phyloP scores from a whole-genome alignment of 2,888 invertebrate genomes.

The Trypoxylon attenuatum region DNA sequence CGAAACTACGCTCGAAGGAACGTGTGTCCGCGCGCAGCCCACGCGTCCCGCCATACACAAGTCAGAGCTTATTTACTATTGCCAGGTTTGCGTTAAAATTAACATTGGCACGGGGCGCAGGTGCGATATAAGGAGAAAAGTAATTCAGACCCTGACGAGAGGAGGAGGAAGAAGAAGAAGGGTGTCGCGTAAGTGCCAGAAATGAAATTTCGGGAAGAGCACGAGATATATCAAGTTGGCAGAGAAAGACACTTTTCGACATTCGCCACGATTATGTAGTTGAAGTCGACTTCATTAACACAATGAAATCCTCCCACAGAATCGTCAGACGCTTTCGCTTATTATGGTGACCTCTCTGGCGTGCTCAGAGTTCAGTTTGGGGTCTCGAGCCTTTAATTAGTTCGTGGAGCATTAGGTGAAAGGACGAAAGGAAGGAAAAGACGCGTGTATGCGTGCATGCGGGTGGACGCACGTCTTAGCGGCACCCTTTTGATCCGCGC shows the following conservation, averaged over 20 bases:
- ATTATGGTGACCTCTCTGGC: too few species aligned
- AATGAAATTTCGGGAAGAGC: neutral
- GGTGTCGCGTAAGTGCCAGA: neutral
- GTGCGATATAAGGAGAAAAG: neutral
- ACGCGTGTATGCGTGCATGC: neutral
- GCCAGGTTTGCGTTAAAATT: neutral
- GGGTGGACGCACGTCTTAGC: neutral
- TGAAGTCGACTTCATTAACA: too few species aligned
- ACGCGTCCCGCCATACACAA: too few species aligned
- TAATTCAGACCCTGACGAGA: neutral
- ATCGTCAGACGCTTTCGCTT: too few species aligned
- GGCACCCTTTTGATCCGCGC: slow-evolving; percentile 53
- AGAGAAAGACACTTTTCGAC: too few species aligned
- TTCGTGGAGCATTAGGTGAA: too few species aligned
- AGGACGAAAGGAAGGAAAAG: too few species aligned
- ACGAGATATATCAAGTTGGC: too few species aligned
- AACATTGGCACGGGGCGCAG: neutral
- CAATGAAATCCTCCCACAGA: too few species aligned
- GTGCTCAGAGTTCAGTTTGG: too few species aligned
- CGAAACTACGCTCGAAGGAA: neutral
- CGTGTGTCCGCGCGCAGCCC: neutral
- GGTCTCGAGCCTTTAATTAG: too few species aligned
- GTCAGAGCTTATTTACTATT: neutral
- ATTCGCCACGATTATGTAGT: too few species aligned
- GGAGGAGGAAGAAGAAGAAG: neutral